Base-by-base conservation (phyloP, 2,113 vertebrate genomes). In the Talpa occidentalis region DNA sequence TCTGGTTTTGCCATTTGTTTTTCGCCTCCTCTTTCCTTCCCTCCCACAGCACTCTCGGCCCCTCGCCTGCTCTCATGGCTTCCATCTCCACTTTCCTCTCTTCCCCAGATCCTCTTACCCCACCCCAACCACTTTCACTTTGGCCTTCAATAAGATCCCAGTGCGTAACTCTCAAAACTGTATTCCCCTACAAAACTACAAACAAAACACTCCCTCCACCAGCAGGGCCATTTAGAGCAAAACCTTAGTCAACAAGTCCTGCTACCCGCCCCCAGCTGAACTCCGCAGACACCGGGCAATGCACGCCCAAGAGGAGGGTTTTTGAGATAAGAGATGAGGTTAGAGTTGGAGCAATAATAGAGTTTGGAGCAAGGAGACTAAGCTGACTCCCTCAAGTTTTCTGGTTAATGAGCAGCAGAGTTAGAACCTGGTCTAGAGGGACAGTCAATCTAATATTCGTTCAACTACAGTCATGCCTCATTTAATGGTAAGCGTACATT, bases 201-300 rank as follows among this genome's bases (percentile, higher is more conserved):
- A 77, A 7, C 19, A 42, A 92, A 77, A 49, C 26, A 35, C 10
- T 82, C 49, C 49, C 32, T 37, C 42, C 76, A 70, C 12, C 22
- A 22, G 9, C 30, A n/a, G 26, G 44, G 15, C 6, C 26, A 6
- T 49, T 78, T 7, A n/a, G 44, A 84, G n/a, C 22, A 89, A 42
- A n/a, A 7, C 6, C 32, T 60, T 56, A 15, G 22, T 62, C 42
- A 35, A 11, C 4, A 14, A 76, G 22, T 54, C 28, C 35, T n/a
- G 11, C 28, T 82, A 6, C 69, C 9, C 70, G 22, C 8, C 42
- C 37, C 30, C n/a, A 54, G 28, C 47, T 37, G 73, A 28, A 40
- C 26, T 3, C 11, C 30, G 10, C 3, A 28, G 6, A n/a, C 21
- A 21, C 59, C 35, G 10, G 16, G 2, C 4, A 5, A 44, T 9